phyloP scores from a whole-genome alignment of 2,113 vertebrate genomes.

The Pygoscelis adeliae region DNA sequence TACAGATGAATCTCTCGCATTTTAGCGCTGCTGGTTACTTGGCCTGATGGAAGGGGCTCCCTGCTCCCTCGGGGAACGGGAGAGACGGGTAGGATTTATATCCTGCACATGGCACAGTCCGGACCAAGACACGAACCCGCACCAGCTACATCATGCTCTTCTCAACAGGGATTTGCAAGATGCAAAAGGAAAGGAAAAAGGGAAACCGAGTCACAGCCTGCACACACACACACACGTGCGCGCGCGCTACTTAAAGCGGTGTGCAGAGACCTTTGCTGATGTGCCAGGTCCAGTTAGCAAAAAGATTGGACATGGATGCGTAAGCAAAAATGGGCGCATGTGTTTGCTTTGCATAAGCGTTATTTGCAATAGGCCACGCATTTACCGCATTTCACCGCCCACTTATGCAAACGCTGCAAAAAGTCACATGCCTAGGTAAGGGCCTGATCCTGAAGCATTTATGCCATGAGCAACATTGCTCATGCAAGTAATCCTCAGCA shows the following conservation, averaged over 20 bases:
- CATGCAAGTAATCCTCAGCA: neutral
- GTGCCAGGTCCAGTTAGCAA: neutral
- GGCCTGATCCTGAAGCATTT: slow-evolving; percentile 27
- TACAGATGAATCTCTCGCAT: neutral
- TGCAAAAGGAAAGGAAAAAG: neutral
- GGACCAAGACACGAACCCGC: neutral
- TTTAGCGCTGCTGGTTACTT: neutral
- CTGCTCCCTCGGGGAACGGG: neutral
- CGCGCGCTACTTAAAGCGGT: neutral
- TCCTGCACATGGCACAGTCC: neutral
- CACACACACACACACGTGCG: neutral
- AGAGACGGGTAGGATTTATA: neutral
- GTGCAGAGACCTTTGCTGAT: neutral
- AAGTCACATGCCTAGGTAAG: neutral
- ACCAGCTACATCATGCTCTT: neutral
- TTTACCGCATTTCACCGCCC: neutral
- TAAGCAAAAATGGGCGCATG: neutral
- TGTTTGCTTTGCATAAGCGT: slow-evolving; percentile 40
- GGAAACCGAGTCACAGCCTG: neutral
- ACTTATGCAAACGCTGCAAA: slow-evolving; percentile 35
- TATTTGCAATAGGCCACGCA: neutral
- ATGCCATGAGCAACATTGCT: neutral
- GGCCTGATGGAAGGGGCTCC: neutral
- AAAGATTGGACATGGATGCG: neutral
- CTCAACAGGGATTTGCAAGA: neutral